Evolutionary conservation across 1,140 invertebrate species (phyloP).

Genomic region (Danaus plexippus): DNA sequence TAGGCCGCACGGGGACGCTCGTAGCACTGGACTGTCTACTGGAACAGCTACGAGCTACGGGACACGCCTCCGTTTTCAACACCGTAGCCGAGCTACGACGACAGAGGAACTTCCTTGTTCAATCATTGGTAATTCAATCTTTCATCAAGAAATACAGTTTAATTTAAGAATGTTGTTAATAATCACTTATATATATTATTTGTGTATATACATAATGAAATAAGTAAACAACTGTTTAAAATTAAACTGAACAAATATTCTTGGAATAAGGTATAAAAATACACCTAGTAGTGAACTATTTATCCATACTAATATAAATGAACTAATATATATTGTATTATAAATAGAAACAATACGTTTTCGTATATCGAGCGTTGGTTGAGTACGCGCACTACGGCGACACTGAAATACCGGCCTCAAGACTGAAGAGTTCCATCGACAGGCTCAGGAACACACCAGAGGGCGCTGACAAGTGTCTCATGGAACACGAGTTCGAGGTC

Average conservation of each 20-base stretch:
- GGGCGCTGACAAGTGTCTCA: constrained; percentile 74
- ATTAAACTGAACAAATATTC: no score
- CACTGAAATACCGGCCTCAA: constrained; percentile 85
- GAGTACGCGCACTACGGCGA: constrained; percentile 95
- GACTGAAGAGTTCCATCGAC: constrained; percentile 80
- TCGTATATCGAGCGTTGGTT: constrained; percentile 94
- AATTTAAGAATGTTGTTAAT: no score
- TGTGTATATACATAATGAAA: no score
- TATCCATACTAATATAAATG: neutral
- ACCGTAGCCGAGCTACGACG: constrained; percentile 90
- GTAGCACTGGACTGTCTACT: constrained; percentile 91
- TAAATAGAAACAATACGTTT: constrained; percentile 95
- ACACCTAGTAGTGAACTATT: constrained; percentile 1
- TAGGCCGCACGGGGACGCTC: constrained; percentile 92
- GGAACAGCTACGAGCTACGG: constrained; percentile 86
- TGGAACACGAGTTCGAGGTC: constrained; percentile 91
- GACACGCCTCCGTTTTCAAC: constrained; percentile 89
- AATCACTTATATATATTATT: no score
- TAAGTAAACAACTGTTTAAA: no score
- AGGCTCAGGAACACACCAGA: constrained; percentile 76
- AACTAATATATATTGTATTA: neutral
- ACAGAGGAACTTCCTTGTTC: constrained; percentile 94
- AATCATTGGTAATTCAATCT: constrained; percentile 78
- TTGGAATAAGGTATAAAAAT: no score
- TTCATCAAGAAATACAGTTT: neutral